Evolutionary conservation across 2,797 vertebrate genomes (phyloP), one percentile per base, ranked within the genome.

Genomic region (Danio aesculapii): DNA sequence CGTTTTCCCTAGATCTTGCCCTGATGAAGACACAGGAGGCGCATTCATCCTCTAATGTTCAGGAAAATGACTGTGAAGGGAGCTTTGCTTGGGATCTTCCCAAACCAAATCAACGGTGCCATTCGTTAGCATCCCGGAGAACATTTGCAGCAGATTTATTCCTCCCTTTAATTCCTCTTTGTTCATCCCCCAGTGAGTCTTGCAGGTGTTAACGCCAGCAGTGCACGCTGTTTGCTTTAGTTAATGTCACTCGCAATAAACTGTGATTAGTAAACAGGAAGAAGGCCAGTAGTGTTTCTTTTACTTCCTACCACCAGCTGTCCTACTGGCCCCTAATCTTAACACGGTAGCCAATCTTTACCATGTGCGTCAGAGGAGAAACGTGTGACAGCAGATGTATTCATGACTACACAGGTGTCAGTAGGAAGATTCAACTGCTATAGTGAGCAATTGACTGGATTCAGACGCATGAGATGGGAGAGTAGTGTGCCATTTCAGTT

Each of bases 1-100:
- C 11, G 6, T 63, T 61, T n/a, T 9, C 53, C 19, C 63, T 75
- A 67, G 49, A 10, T 61, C 67, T 66, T 6, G 61, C 66, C 76
- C 41, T 61, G 59, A 44, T 68, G 72, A 79, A 82, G 19, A 21
- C 79, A 75, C 64, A 75, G 59, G 55, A 81, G 79, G 52, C 67
- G 52, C 67, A 50, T 81, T 79, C 67, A 68, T 46, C 71, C 52
- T 73, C 76, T 58, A 52, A 77, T 77, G 64, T 77, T 72, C 43
- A 53, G 78, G 57, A 77, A 58, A 72, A 75, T 17, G 8, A 68
- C 49, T 41, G 14, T 49, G 68, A 53, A 79, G 12, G 16, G 50
- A 64, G 7, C 12, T 30, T 30, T 21, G 59, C 59, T 55, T 80
- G 70, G 19, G 77, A 86, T 83, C 21, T 49, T 47, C 43, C 57